Conservation (phyloP, 1,140 invertebrate genomes). For the Drosophila lowei region DNA sequence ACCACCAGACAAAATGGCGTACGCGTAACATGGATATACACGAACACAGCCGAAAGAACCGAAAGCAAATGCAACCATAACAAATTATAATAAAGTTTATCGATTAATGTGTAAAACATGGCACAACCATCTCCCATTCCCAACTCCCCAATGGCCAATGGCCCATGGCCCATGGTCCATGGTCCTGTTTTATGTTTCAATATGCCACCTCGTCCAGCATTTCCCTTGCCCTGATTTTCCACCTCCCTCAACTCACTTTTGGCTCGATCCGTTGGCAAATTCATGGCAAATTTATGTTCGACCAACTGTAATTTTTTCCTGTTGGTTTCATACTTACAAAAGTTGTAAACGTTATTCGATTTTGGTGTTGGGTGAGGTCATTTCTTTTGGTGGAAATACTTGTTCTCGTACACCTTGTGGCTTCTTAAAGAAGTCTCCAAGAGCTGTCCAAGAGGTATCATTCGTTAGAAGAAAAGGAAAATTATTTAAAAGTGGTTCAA, state of each 20-base stretch:
- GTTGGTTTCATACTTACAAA: neutral
- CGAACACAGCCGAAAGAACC: too few species aligned
- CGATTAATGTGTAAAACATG: constrained; percentile 69
- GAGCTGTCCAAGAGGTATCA: too few species aligned
- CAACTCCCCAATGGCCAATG: constrained; percentile 8
- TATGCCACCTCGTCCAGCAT: constrained; percentile 42
- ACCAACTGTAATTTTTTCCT: constrained; percentile 24
- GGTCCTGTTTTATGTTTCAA: constrained; percentile 55
- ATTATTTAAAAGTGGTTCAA: neutral
- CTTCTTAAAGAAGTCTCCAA: too few species aligned
- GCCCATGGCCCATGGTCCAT: constrained; percentile 12
- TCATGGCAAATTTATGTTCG: constrained; percentile 55
- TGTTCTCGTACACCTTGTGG: too few species aligned
- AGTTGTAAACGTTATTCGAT: neutral
- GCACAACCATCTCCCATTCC: neutral
- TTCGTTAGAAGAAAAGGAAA: too few species aligned
- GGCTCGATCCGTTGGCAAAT: constrained; percentile 23
- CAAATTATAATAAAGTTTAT: constrained; percentile 80
- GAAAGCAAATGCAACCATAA: constrained; percentile 46
- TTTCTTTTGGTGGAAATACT: neutral
- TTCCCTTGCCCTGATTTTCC: constrained; percentile 1
- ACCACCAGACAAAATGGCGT: constrained; percentile 46
- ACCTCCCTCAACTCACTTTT: neutral
- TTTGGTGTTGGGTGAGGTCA: neutral
- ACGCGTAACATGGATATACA: constrained; percentile 35